These are phyloP conservation scores for Oligia strigilis DNA, from an alignment of 2,888 invertebrate genomes.

Conservation along the genomic window DNA sequence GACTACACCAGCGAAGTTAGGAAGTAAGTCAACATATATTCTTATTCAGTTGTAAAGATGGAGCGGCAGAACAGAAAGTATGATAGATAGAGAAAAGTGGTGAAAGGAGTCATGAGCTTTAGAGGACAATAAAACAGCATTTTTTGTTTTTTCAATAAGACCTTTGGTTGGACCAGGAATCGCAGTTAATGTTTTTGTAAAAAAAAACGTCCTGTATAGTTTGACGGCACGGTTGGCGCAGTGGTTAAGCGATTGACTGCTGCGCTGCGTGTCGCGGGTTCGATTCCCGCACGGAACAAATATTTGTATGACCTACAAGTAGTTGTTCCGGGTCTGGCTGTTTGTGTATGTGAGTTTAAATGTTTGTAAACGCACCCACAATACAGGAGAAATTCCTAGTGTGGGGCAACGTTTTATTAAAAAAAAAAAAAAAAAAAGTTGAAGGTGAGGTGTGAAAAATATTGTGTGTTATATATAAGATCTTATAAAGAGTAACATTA, in stretches of 20 bases:
- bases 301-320: too few species aligned
- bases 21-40: slow-evolving; percentile 91
- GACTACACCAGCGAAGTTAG: slow-evolving; percentile 96
- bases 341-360: too few species aligned
- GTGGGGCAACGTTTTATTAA: too few species aligned
- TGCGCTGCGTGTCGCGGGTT: too few species aligned
- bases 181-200: background rate
- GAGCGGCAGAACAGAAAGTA: background rate
- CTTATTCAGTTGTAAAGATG: background rate
- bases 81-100: background rate
- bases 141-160: background rate
- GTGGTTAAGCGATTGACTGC: too few species aligned
- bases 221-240: too few species aligned
- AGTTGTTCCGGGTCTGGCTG: too few species aligned
- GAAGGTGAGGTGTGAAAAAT: background rate
- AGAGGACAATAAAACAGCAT: background rate
- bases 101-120: background rate
- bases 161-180: too few species aligned
- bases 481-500: background rate
- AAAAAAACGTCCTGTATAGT: background rate
- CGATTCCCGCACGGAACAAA: too few species aligned
- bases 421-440: too few species aligned
- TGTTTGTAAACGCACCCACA: too few species aligned
- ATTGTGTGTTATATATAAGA: background rate
- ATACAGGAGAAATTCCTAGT: too few species aligned